Evolutionary conservation across 1,140 invertebrate genomes (phyloP), one percentile per base, ranked within the genome.

Genomic region (Berghia stephanieae): DNA sequence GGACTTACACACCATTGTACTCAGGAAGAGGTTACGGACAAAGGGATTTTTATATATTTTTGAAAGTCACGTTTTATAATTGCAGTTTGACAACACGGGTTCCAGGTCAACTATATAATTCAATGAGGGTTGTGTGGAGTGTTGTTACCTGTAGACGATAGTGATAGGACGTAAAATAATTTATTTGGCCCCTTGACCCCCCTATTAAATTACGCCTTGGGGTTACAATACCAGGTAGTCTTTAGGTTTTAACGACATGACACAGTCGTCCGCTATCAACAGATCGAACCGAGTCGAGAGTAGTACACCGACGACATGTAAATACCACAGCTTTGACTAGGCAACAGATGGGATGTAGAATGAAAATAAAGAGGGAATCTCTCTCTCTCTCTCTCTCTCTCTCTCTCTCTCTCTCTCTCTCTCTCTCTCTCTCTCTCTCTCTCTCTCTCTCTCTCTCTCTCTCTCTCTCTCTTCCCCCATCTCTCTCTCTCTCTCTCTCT

Each of bases 371-470:
- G 31, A 13, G n/a, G n/a, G n/a, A n/a, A n/a, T n/a, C n/a, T n/a
- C n/a, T n/a, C n/a, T n/a, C n/a, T n/a, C n/a, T n/a, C 6, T 66
- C 6, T 27, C 60, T 27, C 24, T 6, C 6, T 66, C 60, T 13
- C 6, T 6, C 60, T 27, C 24, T 66, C 24, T 6, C 6, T 40
- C 36, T 40, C 66, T 6, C 34, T 68, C 36, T 71, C 44, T 74
- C 18, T 74, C 71, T 71, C 42, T 81, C 43, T 72, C 60, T 78
- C 71, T 69, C 71, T 57, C 70, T 66, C 40, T 36, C 40, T 60
- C 52, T 55, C 36, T 44, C 21, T 44, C 46, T 43, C 46, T 38
- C 70, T 66, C 70, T 43, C 70, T 57, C 27, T 63, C 55, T 63
- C 10, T 63, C 60, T 27, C n/a, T 44, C 6, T 68, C 38, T 70